A percentile compares a stretch with the other conserved stretches of the same genome.
Evolutionary conservation across 2,888 invertebrate genomes (phyloP).

Genomic region (Noctua janthe): DNA sequence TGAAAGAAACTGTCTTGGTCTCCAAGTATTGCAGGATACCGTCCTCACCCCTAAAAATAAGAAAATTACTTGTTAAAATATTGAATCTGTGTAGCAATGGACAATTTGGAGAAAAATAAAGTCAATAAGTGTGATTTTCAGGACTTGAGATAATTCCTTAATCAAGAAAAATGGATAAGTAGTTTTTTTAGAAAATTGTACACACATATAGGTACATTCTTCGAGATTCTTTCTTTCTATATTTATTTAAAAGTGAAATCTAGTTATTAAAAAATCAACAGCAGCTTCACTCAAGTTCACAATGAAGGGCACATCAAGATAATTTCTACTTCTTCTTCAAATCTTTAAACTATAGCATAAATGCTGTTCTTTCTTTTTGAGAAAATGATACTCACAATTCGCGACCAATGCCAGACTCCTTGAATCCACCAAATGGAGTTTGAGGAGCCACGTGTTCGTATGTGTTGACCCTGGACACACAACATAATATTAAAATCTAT

Average conservation of each 20-base stretch:
- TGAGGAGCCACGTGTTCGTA: conserved; percentile 93
- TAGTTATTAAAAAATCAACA: neutral
- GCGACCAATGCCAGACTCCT: conserved; percentile 96
- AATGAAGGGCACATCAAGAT: neutral
- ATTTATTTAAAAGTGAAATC: neutral
- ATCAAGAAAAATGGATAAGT: neutral
- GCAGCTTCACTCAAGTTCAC: neutral
- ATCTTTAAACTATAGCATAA: neutral
- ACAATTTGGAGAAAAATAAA: neutral
- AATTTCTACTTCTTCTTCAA: neutral
- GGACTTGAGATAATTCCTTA: neutral
- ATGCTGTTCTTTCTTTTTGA: neutral
- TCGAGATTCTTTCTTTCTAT: neutral
- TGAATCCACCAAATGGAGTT: conserved; percentile 97
- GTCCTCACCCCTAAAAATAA: conserved; percentile 93
- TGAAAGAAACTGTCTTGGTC: conserved; percentile 94
- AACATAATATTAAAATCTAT: neutral
- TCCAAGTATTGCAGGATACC: conserved; percentile 94
- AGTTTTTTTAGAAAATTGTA: neutral
- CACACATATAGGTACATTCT: neutral
- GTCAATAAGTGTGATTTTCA: neutral
- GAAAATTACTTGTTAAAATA: conserved; percentile 4
- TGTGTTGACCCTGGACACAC: conserved; percentile 92
- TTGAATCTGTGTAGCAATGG: neutral
- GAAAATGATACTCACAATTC: conserved; percentile 91